Evolutionary conservation across 2,113 vertebrate genomes (phyloP).

Genomic region (Tetrao urogallus): DNA sequence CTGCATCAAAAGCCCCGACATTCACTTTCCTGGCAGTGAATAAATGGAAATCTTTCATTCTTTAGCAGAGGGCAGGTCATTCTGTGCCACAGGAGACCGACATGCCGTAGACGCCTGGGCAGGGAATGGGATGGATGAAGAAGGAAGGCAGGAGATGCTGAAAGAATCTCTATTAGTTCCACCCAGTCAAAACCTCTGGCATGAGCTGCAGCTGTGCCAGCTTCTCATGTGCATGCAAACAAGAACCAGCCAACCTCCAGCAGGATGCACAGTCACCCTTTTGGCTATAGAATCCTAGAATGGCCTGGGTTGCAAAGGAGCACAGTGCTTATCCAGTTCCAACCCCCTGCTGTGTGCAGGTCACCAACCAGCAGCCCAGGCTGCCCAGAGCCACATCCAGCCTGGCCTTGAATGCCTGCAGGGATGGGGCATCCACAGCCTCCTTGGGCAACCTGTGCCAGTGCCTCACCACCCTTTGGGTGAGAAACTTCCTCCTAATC

Average conservation of each 20-base stretch:
- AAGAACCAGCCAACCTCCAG: rapidly evolving
- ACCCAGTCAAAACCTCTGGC: not conserved
- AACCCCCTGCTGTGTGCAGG: too few relatives aligned
- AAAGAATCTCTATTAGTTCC: not conserved
- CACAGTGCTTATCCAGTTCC: too few relatives aligned
- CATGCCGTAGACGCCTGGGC: rapidly evolving
- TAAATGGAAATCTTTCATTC: not conserved
- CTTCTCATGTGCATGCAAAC: not conserved
- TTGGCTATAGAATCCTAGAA: too few relatives aligned
- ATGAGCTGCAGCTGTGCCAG: not conserved
- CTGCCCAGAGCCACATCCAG: too few relatives aligned
- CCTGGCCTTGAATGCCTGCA: too few relatives aligned
- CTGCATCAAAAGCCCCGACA: not conserved
- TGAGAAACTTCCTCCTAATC: too few relatives aligned
- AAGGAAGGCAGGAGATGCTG: not conserved
- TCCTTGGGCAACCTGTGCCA: too few relatives aligned
- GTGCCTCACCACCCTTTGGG: too few relatives aligned
- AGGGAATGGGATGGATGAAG: not conserved
- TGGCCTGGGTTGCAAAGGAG: too few relatives aligned
- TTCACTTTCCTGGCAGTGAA: not conserved
- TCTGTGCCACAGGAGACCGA: not conserved
- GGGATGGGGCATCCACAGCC: too few relatives aligned
- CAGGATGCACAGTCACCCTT: not conserved
- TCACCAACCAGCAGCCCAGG: too few relatives aligned
- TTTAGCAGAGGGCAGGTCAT: not conserved